Conservation (phyloP, 2,113 vertebrate species). For the Phylloscopus trochiloides region DNA sequence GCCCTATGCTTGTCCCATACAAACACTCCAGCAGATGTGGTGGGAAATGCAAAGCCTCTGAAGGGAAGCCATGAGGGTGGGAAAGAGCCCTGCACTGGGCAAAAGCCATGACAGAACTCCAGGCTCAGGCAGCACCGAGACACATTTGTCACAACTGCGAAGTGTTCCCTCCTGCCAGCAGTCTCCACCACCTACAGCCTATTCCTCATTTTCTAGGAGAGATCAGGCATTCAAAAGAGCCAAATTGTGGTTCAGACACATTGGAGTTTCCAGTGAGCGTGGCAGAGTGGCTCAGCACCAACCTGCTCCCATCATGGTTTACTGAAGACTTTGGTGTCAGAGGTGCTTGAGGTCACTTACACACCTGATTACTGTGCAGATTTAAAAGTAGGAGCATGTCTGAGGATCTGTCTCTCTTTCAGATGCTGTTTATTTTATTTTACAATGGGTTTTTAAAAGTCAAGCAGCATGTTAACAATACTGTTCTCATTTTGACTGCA, state of each 20-base stretch:
- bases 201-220: not conserved
- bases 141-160: not conserved
- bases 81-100: not conserved
- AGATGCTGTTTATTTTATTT: not conserved
- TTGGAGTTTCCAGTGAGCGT: not conserved
- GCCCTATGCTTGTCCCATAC: not conserved
- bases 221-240: not conserved
- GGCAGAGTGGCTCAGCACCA: not conserved
- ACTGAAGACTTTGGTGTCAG: not conserved
- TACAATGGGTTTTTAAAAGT: conserved; percentile 9
- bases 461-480: not conserved
- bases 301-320: not conserved
- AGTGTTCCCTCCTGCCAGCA: not conserved
- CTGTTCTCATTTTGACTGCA: not conserved
- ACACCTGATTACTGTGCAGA: not conserved
- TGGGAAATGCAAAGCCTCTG: not conserved
- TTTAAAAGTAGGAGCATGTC: not conserved
- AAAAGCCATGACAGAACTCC: not conserved
- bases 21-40: conserved; percentile 15
- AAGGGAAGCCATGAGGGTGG: not conserved
- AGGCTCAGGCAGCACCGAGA: not conserved
- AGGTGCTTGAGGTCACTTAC: not conserved
- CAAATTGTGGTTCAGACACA: not conserved
- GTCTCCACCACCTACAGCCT: not conserved
- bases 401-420: not conserved